Percentiles rank a stretch among this genome's conserved stretches.
phyloP scores from a whole-genome alignment of 2,797 vertebrate species.

The Tauraco hartlaubi region DNA sequence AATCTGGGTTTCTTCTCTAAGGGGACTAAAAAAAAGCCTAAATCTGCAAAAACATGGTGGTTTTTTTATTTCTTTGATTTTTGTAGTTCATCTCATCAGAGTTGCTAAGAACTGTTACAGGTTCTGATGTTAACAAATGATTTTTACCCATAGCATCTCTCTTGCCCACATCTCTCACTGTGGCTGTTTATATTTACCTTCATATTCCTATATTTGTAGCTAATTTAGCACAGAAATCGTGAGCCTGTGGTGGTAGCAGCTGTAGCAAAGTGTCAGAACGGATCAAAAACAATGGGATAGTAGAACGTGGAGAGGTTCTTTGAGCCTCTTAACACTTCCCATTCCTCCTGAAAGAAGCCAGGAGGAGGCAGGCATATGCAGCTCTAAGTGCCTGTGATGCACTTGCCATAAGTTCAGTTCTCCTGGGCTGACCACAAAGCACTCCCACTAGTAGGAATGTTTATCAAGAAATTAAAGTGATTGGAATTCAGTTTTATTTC shows the following conservation, averaged over 20 bases:
- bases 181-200: neutral
- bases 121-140: neutral
- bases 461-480: neutral
- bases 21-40: neutral
- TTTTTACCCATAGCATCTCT: neutral
- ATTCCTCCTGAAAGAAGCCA: neutral
- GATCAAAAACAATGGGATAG: neutral
- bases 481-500: neutral
- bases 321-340: neutral
- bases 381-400: neutral
- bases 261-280: neutral
- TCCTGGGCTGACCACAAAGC: neutral
- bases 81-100: neutral
- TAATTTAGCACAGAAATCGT: neutral
- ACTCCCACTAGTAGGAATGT: neutral
- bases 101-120: neutral
- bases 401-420: neutral
- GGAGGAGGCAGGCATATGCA: neutral
- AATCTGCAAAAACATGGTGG: neutral
- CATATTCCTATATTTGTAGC: neutral
- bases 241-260: neutral
- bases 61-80: neutral
- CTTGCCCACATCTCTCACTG: neutral
- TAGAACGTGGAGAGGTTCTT: neutral
- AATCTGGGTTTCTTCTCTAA: neutral